Conservation (phyloP, 2,113 vertebrate species). For the Hyla sarda region DNA sequence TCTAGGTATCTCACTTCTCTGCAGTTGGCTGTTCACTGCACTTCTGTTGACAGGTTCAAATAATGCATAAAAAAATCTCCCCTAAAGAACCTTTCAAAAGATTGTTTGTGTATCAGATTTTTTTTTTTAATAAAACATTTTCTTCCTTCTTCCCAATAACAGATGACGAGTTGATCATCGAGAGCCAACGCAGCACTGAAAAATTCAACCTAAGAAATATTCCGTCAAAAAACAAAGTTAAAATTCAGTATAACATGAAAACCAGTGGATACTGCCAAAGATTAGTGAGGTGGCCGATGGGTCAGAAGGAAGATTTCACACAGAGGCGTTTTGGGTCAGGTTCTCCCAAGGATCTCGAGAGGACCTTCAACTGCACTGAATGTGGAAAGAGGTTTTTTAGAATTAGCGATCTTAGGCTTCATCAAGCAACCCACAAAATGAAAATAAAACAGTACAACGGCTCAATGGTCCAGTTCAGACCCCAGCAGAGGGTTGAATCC, state of each 20-base stretch:
- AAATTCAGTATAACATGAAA: constrained; percentile 56
- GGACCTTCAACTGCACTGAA: constrained; percentile 49
- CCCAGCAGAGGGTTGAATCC: constrained; percentile 35
- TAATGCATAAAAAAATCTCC: no score
- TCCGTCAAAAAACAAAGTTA: constrained; percentile 41
- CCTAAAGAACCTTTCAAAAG: no score
- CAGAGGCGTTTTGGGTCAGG: constrained; percentile 7
- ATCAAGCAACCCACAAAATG: constrained; percentile 54
- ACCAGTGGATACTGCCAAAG: constrained; percentile 55
- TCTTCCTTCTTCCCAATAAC: background rate
- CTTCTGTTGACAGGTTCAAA: no score
- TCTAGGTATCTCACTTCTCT: no score
- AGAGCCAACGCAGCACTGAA: constrained; percentile 39
- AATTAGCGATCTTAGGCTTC: constrained; percentile 48
- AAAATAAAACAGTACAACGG: constrained; percentile 51
- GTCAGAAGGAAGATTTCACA: constrained; percentile 39
- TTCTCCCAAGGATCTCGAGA: constrained; percentile 30
- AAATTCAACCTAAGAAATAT: constrained; percentile 55
- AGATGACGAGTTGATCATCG: constrained; percentile 27
- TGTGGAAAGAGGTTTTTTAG: constrained; percentile 52
- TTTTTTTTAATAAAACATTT: background rate
- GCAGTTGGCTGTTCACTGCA: no score
- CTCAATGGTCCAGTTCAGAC: constrained; percentile 23
- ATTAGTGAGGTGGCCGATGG: constrained; percentile 46
- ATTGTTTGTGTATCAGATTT: background rate